These are phyloP conservation scores for Coelinius sp. DNA, from an alignment of 2,888 invertebrate genomes.

Conservation along the genomic window DNA sequence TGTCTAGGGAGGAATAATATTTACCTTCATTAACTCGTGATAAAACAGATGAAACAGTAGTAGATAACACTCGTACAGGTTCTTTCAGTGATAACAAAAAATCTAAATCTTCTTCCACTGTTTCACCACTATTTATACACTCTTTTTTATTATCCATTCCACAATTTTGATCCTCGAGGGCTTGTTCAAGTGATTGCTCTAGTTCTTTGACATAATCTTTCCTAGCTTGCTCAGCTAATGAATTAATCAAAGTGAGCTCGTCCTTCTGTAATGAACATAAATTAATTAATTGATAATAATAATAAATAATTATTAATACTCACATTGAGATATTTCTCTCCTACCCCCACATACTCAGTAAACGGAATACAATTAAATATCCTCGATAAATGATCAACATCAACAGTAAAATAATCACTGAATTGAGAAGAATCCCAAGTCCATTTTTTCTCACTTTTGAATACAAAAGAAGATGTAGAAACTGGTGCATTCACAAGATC, in stretches of 20 bases:
- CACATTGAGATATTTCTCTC: conserved; percentile 68
- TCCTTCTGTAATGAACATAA: conserved; percentile 59
- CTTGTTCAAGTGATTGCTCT: conserved; percentile 24
- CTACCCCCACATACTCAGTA: conserved; percentile 69
- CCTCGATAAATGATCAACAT: conserved; percentile 67
- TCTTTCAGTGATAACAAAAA: conserved; percentile 60
- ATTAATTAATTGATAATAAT: too few relatives aligned
- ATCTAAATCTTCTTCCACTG: conserved; percentile 60
- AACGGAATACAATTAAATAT: conserved; percentile 72
- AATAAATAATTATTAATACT: too few relatives aligned
- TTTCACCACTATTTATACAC: neutral
- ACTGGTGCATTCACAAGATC: conserved; percentile 66
- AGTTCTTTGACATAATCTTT: conserved; percentile 39
- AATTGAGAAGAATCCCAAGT: conserved; percentile 62
- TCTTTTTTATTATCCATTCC: neutral
- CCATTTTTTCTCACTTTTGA: conserved; percentile 72
- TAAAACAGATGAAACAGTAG: conserved; percentile 16
- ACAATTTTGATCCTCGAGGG: conserved; percentile 35
- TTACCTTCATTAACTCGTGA: conserved; percentile 37
- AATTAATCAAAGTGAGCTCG: conserved; percentile 55
- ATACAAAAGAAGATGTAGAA: conserved; percentile 67
- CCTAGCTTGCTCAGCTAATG: conserved; percentile 48
- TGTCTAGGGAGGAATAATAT: conserved; percentile 19
- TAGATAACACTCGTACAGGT: conserved; percentile 47
- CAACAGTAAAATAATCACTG: conserved; percentile 70